These are phyloP conservation scores for Bombus confusus DNA, from an alignment of 1,140 invertebrate genomes.

Conservation along the genomic window DNA sequence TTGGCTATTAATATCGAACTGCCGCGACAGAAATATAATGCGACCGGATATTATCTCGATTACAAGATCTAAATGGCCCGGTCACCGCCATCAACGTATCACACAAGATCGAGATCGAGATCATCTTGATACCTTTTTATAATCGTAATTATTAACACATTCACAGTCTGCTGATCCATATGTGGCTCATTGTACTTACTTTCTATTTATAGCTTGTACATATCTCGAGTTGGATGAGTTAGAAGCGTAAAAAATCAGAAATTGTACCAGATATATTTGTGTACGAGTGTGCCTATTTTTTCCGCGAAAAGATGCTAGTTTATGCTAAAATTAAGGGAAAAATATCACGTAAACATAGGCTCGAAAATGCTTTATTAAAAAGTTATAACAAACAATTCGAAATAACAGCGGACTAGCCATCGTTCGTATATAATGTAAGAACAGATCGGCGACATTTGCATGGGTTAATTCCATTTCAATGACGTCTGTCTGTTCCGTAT, in stretches of 20 bases:
- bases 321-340: too few species aligned
- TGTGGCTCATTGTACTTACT: not conserved
- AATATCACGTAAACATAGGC: too few species aligned
- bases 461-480: too few species aligned
- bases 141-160: not conserved
- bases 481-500: too few species aligned
- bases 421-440: too few species aligned
- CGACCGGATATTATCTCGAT: conserved; percentile 67
- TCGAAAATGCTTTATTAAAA: too few species aligned
- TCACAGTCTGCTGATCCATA: not conserved
- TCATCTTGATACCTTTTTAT: not conserved
- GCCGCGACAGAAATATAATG: conserved; percentile 70
- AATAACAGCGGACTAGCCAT: too few species aligned
- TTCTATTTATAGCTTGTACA: not conserved
- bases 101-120: not conserved
- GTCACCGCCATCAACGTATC: conserved; percentile 16
- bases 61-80: conserved; percentile 68
- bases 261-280: not conserved
- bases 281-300: too few species aligned
- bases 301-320: too few species aligned
- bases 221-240: not conserved
- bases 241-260: not conserved
- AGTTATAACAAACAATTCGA: too few species aligned
- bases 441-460: too few species aligned
- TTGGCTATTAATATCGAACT: conserved; percentile 32